Base-by-base conservation (phyloP, 2,888 invertebrate species). In the Meta bourneti region DNA sequence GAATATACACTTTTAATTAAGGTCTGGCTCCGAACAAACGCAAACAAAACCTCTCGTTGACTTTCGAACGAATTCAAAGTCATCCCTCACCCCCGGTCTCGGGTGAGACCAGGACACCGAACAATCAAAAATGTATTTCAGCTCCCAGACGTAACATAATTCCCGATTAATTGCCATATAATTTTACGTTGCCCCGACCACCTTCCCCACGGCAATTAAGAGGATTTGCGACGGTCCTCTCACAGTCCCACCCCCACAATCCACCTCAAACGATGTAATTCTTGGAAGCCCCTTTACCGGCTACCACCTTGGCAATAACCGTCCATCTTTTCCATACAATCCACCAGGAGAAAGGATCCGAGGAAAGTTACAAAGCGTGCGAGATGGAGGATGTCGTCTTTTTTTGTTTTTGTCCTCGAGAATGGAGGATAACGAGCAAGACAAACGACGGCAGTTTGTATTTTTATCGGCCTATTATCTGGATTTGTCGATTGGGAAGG, bases 91-190 rank as follows among this genome's bases (percentile, higher is more conserved):
- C 11, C 61, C 16, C 34, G 4, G 34, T 34, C 34, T 34, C 34
- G 34, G 34, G 61, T 16, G 61, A 61, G 61, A 61, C 61, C 61
- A 61, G 69, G 72, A 80, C 79, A 54, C 70, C 54, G 16, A 81
- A 81, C 75, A 74, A 88, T 81, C 88, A 88, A 88, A 88, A 88
- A 88, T 88, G 74, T 88, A 88, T 88, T 88, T 81, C 61, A 81
- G 80, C 48, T 88, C 81, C 81, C 88, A 88, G 75, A 74, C 81
- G 80, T 61, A 81, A 75, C 88, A 88, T 88, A 88, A 88, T 88
- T 88, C 88, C 81, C 88, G 81, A 88, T 88, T 88, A 88, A 88
- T 88, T 88, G 88, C 88, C 88, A 81, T 88, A 88, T 88, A 81
- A 86, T 86, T 86, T 78, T 69, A 69, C 77, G 71, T 54, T 77